These are phyloP conservation scores for Copidosoma aretas DNA, from an alignment of 2,888 invertebrate species.

Conservation along the genomic window DNA sequence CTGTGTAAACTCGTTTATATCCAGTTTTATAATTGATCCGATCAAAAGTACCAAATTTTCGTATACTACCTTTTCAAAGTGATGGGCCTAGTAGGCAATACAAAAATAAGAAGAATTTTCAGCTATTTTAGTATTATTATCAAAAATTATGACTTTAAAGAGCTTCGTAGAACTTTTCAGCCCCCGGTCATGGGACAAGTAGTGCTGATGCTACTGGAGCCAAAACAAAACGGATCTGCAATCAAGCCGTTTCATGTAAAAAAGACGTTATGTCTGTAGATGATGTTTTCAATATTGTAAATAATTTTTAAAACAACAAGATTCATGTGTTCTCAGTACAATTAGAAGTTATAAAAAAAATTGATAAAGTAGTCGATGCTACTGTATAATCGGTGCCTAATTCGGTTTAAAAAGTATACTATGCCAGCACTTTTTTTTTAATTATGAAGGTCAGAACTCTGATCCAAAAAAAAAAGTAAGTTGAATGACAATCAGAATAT, in stretches of 20 bases:
- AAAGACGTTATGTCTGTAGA: slow-evolving; percentile 3
- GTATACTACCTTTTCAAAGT: slow-evolving; percentile 8
- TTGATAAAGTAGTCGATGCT: neutral
- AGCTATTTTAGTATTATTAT: slow-evolving; percentile 1
- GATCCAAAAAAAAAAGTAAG: too few species aligned
- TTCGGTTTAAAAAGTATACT: neutral
- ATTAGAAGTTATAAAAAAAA: neutral
- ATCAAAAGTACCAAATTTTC: neutral
- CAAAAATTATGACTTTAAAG: neutral
- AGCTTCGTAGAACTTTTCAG: slow-evolving; percentile 9
- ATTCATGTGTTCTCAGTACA: neutral
- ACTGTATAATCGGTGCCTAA: neutral
- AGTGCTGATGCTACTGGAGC: slow-evolving; percentile 12
- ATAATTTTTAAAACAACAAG: neutral
- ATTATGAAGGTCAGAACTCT: too few species aligned
- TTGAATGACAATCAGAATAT: too few species aligned
- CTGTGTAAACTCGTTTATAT: slow-evolving; percentile 24
- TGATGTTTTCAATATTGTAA: slow-evolving; percentile 1
- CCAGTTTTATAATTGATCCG: slow-evolving; percentile 25
- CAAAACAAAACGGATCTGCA: neutral
- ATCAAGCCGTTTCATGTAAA: neutral
- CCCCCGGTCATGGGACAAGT: slow-evolving; percentile 10
- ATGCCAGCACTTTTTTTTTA: too few species aligned
- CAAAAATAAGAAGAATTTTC: slow-evolving; percentile 16
- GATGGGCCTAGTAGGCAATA: slow-evolving; percentile 14